Evolutionary conservation across 1,140 invertebrate genomes (phyloP).

Genomic region (Pseudobourletiella spinata): DNA sequence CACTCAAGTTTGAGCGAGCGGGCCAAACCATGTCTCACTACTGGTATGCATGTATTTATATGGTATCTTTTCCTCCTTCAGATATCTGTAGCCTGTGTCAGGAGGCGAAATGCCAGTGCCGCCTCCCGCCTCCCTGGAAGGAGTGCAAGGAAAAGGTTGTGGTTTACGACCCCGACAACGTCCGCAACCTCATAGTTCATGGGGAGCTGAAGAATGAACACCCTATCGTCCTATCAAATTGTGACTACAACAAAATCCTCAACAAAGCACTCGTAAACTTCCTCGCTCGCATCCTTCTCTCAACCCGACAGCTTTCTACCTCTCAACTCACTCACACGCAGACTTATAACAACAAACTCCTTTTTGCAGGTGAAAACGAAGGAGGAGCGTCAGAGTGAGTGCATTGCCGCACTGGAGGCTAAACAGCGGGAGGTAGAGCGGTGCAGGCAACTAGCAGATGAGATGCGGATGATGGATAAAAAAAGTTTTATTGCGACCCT

Average conservation of each 20-base stretch:
- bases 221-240: constrained; percentile 20
- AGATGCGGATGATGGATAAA: constrained; percentile 26
- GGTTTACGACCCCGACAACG: constrained; percentile 32
- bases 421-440: constrained; percentile 5
- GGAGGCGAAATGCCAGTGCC: constrained; percentile 17
- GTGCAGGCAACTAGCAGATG: constrained; percentile 21
- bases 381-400: constrained; percentile 20
- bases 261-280: not conserved
- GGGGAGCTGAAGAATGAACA: constrained; percentile 34
- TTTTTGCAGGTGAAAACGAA: constrained; percentile 14
- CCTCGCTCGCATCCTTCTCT: not conserved
- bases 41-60: too few relatives aligned
- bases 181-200: constrained; percentile 26
- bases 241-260: constrained; percentile 17
- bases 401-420: not conserved
- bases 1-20: too few relatives aligned
- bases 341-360: not conserved
- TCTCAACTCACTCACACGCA: not conserved
- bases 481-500: constrained; percentile 19
- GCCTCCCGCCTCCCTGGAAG: constrained; percentile 24
- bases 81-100: constrained; percentile 19
- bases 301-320: not conserved
- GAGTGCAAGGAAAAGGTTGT: constrained; percentile 28
- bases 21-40: too few relatives aligned
- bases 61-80: constrained; percentile 8